phyloP scores from a whole-genome alignment of 2,113 vertebrate genomes.

The Calypte anna region DNA sequence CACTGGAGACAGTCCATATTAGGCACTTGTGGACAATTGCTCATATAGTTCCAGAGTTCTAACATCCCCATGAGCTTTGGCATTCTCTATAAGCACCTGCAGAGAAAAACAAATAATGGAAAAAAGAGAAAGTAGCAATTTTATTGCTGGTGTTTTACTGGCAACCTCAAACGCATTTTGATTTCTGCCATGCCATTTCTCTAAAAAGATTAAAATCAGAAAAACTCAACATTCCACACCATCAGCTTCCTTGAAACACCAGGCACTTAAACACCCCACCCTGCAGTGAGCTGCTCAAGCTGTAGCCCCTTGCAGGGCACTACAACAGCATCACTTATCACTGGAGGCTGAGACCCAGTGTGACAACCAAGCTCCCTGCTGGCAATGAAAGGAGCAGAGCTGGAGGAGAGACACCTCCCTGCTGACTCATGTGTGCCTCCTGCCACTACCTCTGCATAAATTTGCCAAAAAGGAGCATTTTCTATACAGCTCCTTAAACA shows the following conservation, averaged over 20 bases:
- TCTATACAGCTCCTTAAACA: background rate
- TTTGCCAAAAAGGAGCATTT: background rate
- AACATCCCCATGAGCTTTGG: constrained; percentile 81
- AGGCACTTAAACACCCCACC: no score
- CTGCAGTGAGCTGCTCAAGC: background rate
- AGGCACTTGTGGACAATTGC: constrained; percentile 76
- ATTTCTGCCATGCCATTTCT: background rate
- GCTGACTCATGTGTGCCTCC: background rate
- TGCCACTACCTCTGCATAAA: background rate
- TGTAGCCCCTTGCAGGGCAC: background rate
- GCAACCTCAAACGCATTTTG: background rate
- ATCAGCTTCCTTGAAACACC: background rate
- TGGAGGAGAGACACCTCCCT: background rate
- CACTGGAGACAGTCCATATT: constrained; percentile 5
- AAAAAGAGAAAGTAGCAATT: background rate
- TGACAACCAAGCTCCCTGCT: background rate
- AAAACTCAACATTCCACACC: background rate
- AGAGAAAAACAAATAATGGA: background rate
- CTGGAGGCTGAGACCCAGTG: background rate
- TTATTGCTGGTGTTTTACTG: background rate
- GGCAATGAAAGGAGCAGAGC: background rate
- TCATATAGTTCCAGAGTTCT: constrained; percentile 84
- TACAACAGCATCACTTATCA: background rate
- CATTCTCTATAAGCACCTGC: constrained; percentile 88
- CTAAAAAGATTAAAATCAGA: background rate